A percentile compares a stretch with the other conserved stretches of the same genome.
phyloP scores from a whole-genome alignment of 37 sponge, comb jelly and placozoan species.

The Hexactinellida sp. region DNA sequence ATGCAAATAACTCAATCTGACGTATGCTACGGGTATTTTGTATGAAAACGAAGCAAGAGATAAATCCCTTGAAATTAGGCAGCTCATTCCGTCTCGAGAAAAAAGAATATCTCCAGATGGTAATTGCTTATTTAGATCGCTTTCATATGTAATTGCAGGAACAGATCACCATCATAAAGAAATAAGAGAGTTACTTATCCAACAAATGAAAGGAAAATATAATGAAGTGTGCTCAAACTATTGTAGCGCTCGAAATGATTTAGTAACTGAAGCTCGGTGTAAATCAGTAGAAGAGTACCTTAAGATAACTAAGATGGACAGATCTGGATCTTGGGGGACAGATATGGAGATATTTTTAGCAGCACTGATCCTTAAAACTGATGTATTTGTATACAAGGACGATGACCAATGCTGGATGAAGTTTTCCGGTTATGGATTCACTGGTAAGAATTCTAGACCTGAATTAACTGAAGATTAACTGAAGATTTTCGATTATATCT shows the following conservation, averaged over 20 bases:
- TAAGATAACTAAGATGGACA: background rate
- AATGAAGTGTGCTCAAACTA: background rate
- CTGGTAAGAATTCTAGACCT: background rate
- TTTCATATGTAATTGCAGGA: background rate
- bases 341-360: background rate
- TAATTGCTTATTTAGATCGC: background rate
- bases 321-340: slow-evolving; percentile 4
- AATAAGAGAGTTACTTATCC: background rate
- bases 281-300: background rate
- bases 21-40: background rate
- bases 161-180: slow-evolving; percentile 6
- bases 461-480: background rate
- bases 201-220: background rate
- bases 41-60: background rate
- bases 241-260: background rate
- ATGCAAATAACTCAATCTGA: background rate
- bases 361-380: background rate
- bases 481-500: background rate
- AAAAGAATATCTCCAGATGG: background rate
- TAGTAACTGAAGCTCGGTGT: background rate
- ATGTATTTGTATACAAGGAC: background rate
- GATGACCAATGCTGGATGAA: background rate
- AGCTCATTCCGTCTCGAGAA: background rate
- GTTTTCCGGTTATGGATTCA: background rate
- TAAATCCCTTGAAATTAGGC: slow-evolving; percentile 2